Conservation (phyloP, 2,888 invertebrate species). For the Tipula helvola region DNA sequence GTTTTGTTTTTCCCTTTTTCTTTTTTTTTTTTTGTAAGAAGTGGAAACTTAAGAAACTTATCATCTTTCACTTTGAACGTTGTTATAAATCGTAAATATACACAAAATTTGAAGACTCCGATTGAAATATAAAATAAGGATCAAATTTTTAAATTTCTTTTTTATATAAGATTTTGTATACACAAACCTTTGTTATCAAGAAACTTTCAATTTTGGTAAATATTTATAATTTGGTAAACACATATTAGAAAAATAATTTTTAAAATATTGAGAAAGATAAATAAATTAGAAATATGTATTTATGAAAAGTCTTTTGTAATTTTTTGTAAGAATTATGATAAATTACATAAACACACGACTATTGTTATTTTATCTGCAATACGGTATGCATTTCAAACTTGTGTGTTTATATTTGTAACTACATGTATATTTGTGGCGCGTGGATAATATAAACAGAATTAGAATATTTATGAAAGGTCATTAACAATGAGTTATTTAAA, state of each 20-base stretch:
- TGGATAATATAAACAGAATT: background rate
- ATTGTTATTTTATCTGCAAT: background rate
- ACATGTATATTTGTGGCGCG: background rate
- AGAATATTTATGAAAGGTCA: background rate
- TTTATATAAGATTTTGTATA: background rate
- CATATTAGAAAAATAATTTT: background rate
- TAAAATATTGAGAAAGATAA: background rate
- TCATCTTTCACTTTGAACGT: background rate
- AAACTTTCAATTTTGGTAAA: background rate
- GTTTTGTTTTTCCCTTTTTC: background rate
- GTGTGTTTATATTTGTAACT: background rate
- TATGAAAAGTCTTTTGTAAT: background rate
- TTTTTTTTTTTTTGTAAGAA: background rate
- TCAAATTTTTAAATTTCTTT: background rate
- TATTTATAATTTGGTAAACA: background rate
- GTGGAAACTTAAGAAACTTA: background rate
- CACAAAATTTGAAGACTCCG: background rate
- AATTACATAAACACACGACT: background rate
- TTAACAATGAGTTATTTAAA: background rate
- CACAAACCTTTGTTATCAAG: background rate
- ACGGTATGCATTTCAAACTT: background rate
- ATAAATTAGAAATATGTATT: background rate
- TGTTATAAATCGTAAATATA: background rate
- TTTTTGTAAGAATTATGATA: background rate
- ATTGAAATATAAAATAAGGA: constrained; percentile 4